Conservation (phyloP, 2,113 vertebrate genomes). For the Sturnus vulgaris region DNA sequence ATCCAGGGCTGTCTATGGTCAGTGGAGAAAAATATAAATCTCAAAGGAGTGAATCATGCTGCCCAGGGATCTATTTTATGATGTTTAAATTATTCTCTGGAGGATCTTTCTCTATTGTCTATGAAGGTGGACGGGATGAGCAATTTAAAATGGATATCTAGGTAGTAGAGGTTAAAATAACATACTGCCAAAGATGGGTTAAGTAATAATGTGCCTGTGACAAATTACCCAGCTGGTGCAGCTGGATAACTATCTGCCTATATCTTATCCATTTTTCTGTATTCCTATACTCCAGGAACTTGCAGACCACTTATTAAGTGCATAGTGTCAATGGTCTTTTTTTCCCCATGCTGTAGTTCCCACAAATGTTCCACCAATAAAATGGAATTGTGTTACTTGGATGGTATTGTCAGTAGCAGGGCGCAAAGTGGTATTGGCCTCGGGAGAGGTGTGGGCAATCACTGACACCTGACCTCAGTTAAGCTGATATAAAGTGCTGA, state of each 20-base stretch:
- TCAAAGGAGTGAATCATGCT: background rate
- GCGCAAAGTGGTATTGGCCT: background rate
- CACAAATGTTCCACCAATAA: slow-evolving; percentile 15
- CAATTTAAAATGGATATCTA: background rate
- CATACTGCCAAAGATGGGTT: background rate
- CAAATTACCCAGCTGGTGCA: background rate
- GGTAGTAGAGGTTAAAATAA: background rate
- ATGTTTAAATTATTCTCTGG: background rate
- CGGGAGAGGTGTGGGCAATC: background rate
- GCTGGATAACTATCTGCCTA: background rate
- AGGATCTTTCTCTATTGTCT: background rate
- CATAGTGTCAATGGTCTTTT: background rate
- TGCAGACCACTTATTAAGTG: background rate
- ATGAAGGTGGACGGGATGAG: background rate
- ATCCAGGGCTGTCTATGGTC: background rate
- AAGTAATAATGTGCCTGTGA: background rate
- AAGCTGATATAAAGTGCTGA: slow-evolving; percentile 8
- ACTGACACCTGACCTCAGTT: slow-evolving; percentile 35
- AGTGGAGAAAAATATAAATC: background rate
- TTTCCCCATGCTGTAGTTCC: background rate
- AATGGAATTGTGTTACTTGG: background rate
- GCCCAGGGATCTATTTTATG: background rate
- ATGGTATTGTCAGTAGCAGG: background rate
- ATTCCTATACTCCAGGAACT: background rate
- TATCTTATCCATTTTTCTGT: background rate